Conservation (phyloP, 2,888 invertebrate genomes). For the Baccha elongata region DNA sequence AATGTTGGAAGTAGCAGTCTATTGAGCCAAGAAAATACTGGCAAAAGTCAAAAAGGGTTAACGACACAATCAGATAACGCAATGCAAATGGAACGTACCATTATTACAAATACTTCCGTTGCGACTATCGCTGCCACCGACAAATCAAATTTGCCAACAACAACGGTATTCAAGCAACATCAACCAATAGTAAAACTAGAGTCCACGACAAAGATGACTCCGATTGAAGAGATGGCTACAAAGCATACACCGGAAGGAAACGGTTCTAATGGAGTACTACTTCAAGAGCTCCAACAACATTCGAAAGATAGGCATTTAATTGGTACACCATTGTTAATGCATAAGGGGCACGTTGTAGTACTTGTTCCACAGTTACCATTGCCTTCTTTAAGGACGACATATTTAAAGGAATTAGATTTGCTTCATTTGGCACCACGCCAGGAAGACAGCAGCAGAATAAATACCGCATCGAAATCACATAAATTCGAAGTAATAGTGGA, state of each 20-base stretch:
- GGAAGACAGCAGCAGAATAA: conserved; percentile 36
- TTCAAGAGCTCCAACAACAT: conserved; percentile 77
- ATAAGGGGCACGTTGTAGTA: conserved; percentile 80
- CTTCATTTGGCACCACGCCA: conserved; percentile 47
- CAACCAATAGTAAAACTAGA: conserved; percentile 8
- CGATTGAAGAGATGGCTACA: conserved; percentile 21
- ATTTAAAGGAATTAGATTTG: conserved; percentile 40
- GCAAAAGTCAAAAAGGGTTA: conserved; percentile 69
- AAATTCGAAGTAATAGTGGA: conserved; percentile 41
- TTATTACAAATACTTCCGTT: conserved; percentile 45
- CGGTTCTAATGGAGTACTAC: conserved; percentile 7
- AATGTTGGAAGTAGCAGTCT: conserved; percentile 56
- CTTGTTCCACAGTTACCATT: conserved; percentile 76
- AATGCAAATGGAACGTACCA: conserved; percentile 43
- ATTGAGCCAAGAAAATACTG: conserved; percentile 61
- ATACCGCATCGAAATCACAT: conserved; percentile 65
- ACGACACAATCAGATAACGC: conserved; percentile 65
- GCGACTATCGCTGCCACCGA: conserved; percentile 20
- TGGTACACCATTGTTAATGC: conserved; percentile 81
- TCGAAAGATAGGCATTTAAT: conserved; percentile 81
- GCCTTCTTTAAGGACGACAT: conserved; percentile 24
- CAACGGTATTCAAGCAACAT: conserved; percentile 10
- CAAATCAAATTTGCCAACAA: conserved; percentile 59
- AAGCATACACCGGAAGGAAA: conserved; percentile 26
- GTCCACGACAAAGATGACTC: not conserved